phyloP scores from a whole-genome alignment of 2,888 invertebrate species.

The Seira sanloemensis region DNA sequence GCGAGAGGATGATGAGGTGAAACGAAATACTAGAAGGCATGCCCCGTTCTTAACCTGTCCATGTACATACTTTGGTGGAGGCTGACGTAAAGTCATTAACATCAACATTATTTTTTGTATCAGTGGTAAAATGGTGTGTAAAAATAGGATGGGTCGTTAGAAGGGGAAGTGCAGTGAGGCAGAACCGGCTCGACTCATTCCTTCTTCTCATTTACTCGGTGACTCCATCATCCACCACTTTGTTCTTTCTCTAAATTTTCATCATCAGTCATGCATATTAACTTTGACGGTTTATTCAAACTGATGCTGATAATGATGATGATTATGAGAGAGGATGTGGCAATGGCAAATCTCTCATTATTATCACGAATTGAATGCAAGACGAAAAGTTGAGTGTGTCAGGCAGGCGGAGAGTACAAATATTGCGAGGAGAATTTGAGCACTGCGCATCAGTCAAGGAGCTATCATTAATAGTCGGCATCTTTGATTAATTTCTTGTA shows the following conservation, averaged over 20 bases:
- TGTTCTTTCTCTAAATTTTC: constrained; percentile 33
- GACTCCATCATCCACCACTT: neutral
- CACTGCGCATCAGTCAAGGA: constrained; percentile 36
- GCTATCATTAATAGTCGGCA: constrained; percentile 35
- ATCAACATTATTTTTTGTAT: neutral
- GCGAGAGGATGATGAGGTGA: constrained; percentile 50
- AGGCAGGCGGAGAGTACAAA: neutral
- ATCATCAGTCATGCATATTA: constrained; percentile 57
- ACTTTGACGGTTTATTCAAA: constrained; percentile 42
- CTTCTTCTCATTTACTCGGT: neutral
- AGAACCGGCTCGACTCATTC: neutral
- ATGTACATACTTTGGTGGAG: constrained; percentile 27
- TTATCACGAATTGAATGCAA: neutral
- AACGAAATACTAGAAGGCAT: constrained; percentile 25
- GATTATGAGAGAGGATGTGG: neutral
- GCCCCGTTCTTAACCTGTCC: neutral
- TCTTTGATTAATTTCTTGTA: constrained; percentile 48
- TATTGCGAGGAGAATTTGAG: neutral
- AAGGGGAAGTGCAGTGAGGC: neutral
- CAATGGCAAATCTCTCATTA: constrained; percentile 32
- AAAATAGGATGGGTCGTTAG: neutral
- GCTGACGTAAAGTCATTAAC: constrained; percentile 20
- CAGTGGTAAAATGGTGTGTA: neutral
- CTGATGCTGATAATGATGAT: constrained; percentile 44
- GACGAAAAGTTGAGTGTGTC: too few relatives aligned